Evolutionary conservation across 1,140 invertebrate genomes (phyloP).

Genomic region (Cecropterus lyciades): DNA sequence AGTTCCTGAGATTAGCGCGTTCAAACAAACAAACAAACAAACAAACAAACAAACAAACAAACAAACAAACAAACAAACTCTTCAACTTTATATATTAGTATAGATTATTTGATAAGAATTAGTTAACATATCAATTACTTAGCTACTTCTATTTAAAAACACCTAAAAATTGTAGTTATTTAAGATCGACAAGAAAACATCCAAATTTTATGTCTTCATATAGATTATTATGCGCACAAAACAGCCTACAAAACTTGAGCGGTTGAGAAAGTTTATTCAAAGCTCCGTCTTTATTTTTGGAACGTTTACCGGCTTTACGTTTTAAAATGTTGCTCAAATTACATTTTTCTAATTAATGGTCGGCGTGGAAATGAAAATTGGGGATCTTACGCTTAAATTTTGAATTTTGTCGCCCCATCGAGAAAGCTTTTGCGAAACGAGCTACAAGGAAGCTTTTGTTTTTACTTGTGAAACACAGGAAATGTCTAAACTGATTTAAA

Average conservation of each 20-base stretch:
- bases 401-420: conserved; percentile 19
- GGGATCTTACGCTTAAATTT: too few relatives aligned
- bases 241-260: conserved; percentile 41
- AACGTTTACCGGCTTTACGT: conserved; percentile 4
- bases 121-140: too few relatives aligned
- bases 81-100: too few relatives aligned
- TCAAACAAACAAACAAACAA: too few relatives aligned
- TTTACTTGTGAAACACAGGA: too few relatives aligned
- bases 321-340: conserved; percentile 28
- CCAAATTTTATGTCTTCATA: conserved; percentile 25
- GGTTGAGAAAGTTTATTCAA: conserved; percentile 15
- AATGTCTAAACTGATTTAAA: too few relatives aligned
- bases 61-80: too few relatives aligned
- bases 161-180: background rate
- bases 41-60: too few relatives aligned
- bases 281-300: conserved; percentile 26
- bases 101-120: too few relatives aligned
- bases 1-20: too few relatives aligned
- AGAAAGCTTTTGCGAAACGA: background rate
- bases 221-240: conserved; percentile 47
- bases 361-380: conserved; percentile 19
- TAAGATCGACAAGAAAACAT: background rate
- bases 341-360: conserved; percentile 25
- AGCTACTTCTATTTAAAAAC: too few relatives aligned
- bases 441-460: too few relatives aligned